Percentiles rank a stretch among this genome's conserved stretches.
Evolutionary conservation across 2,888 invertebrate species (phyloP).

Genomic region (Drosophila phalerata): DNA sequence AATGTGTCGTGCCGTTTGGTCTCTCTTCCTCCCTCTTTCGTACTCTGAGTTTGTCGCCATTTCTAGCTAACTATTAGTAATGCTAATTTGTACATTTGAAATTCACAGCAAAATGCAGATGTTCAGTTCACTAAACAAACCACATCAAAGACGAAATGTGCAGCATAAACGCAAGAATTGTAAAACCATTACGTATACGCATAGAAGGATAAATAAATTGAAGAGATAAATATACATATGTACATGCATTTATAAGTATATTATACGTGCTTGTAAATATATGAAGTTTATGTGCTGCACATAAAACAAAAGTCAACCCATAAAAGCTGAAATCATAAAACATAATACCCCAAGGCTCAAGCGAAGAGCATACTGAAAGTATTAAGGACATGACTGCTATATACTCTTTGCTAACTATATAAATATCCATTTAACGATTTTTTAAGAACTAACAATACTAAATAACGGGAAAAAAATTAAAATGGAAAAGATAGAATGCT

Average conservation of each 20-base stretch:
- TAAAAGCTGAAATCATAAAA: constrained; percentile 56
- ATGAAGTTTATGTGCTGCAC: constrained; percentile 65
- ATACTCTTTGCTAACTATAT: constrained; percentile 20
- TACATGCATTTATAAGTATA: neutral
- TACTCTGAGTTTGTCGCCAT: neutral
- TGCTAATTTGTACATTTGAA: constrained; percentile 46
- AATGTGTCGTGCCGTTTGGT: constrained; percentile 25
- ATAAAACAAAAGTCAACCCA: constrained; percentile 62
- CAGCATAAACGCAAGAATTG: constrained; percentile 8
- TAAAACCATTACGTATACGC: constrained; percentile 21
- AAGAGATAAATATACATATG: neutral
- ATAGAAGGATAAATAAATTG: neutral
- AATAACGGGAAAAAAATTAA: too few relatives aligned
- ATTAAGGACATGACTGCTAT: neutral
- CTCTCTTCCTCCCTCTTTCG: neutral
- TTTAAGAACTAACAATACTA: too few relatives aligned
- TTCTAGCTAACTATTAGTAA: constrained; percentile 30
- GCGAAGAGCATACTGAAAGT: neutral
- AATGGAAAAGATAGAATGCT: too few relatives aligned
- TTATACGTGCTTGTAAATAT: constrained; percentile 6
- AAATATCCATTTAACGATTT: neutral
- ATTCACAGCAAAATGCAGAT: constrained; percentile 29
- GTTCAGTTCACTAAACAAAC: constrained; percentile 26
- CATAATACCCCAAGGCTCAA: constrained; percentile 48
- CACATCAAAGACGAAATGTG: constrained; percentile 32